Base-by-base conservation (phyloP, 30 jellyfish, hydroid and myxozoan species). In the Calvadosia cruxmelitensis region DNA sequence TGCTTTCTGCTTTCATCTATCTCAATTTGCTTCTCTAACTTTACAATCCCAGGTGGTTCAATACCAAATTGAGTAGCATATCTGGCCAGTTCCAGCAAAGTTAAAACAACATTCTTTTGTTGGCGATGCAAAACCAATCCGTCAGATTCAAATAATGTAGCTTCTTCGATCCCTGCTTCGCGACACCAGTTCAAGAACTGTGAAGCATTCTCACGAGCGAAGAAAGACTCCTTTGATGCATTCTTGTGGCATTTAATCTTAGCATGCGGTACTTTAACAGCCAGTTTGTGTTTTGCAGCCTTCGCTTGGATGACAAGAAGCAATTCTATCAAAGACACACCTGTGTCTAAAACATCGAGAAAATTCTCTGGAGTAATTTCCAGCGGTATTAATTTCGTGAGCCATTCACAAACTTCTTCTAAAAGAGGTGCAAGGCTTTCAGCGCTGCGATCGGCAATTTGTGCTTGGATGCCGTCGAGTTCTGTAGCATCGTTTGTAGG, bases 201-300 rank as follows among this genome's bases (percentile, higher is more conserved):
- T 31, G 92, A 89, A 31, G 95, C 95, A 68, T 84, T 84, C 28
- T 84, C 95, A 13, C 95, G 52, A 13, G 95, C 95, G 16, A 70
- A 76, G 27, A 84, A 84, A 3, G 95, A 76, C 34, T 70, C 75
- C 57, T 77, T 77, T 33, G 50, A 69, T 23, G 83, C 95, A 52
- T 62, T 36, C 0, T 42, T 34, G 70, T 84, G 95, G 27, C 75
- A 51, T 52, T 77, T 72, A 42, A 33, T 64, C 31, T 52, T 52
- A 51, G 77, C 31, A 20, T 42, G 20, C 2, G 84, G 90, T n/a
- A 84, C 53, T 36, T 71, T 67, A 7, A 31, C 23, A 23, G 30
- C 24, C n/a, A 64, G 27, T 57, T 57, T 27, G 29, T 29, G 74
- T 57, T 36, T 52, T 51, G 26, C 62, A 29, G n/a, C 35, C 33